Base-by-base conservation (phyloP, 1,140 invertebrate genomes). In the Propsilocerus akamusi region DNA sequence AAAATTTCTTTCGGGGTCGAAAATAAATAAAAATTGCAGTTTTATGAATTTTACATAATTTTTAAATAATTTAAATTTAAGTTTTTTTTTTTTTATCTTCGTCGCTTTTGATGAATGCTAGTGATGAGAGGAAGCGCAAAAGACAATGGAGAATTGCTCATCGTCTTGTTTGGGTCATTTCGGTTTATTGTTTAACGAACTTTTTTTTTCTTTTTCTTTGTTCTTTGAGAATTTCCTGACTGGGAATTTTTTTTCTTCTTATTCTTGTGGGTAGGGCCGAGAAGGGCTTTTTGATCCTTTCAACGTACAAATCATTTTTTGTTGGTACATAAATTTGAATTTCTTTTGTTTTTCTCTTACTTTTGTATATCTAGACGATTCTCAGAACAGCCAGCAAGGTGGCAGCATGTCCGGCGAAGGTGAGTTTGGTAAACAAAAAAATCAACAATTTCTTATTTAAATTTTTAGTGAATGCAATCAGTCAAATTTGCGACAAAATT, bases 401-500 rank as follows among this genome's bases (percentile, higher is more conserved):
- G 63, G 61, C n/a, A n/a, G n/a, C 32, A 60, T 63, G 49, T 60
- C 58, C 11, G 61, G 61, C 5, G 61, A 63, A 47, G 61, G 61
- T 63, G 54, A 60, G 61, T 55, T 37, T 3, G n/a, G n/a, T n/a
- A n/a, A n/a, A n/a, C n/a, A n/a, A n/a, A n/a, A n/a, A n/a, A n/a
- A n/a, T n/a, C n/a, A n/a, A n/a, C n/a, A n/a, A n/a, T n/a, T n/a
- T n/a, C n/a, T n/a, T n/a, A n/a, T n/a, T n/a, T n/a, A n/a, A n/a
- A n/a, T n/a, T n/a, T n/a, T n/a, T n/a, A n/a, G n/a, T n/a, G n/a
- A n/a, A n/a, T n/a, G n/a, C n/a, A n/a, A n/a, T n/a, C n/a, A n/a
- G n/a, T n/a, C n/a, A n/a, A n/a, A n/a, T n/a, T n/a, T n/a, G n/a
- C n/a, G n/a, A n/a, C n/a, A n/a, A n/a, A n/a, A n/a, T n/a, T n/a